These are phyloP conservation scores for Nyctibius grandis DNA, from an alignment of 2,797 vertebrate species.

Conservation along the genomic window DNA sequence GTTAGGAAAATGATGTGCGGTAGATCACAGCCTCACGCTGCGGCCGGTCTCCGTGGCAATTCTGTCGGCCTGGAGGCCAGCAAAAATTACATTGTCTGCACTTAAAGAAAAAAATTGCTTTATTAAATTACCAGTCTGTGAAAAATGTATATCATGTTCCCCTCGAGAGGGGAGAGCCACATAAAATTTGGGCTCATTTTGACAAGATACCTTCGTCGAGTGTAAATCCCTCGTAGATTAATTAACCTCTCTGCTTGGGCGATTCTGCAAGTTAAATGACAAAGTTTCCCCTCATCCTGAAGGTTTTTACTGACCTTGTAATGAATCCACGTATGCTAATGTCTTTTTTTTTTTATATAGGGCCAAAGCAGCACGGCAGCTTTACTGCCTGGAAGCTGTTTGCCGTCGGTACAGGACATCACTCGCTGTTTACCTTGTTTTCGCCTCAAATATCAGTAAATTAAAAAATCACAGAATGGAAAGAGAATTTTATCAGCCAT, in stretches of 20 bases:
- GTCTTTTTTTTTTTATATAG: no score
- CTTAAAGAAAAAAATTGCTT: not conserved
- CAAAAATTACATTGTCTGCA: not conserved
- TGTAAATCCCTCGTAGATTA: not conserved
- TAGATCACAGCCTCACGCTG: not conserved
- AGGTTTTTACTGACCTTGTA: not conserved
- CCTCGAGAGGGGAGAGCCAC: not conserved
- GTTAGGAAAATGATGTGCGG: constrained; percentile 12
- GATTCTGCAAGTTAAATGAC: not conserved
- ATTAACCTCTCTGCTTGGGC: not conserved
- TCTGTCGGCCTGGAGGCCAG: not conserved
- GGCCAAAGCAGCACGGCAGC: accelerated
- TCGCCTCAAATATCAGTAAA: not conserved
- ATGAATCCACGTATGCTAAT: not conserved
- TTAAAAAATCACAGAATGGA: not conserved
- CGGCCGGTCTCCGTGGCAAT: not conserved
- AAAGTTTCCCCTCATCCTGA: not conserved
- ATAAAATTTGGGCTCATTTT: not conserved
- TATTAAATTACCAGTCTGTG: constrained; percentile 16
- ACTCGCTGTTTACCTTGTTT: not conserved
- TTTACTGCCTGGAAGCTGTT: not conserved
- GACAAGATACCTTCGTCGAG: not conserved
- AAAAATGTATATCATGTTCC: constrained; percentile 1
- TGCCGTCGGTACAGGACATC: not conserved
- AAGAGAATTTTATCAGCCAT: not conserved